phyloP scores from a whole-genome alignment of 2,888 invertebrate species.

The Drosophila falleni region DNA sequence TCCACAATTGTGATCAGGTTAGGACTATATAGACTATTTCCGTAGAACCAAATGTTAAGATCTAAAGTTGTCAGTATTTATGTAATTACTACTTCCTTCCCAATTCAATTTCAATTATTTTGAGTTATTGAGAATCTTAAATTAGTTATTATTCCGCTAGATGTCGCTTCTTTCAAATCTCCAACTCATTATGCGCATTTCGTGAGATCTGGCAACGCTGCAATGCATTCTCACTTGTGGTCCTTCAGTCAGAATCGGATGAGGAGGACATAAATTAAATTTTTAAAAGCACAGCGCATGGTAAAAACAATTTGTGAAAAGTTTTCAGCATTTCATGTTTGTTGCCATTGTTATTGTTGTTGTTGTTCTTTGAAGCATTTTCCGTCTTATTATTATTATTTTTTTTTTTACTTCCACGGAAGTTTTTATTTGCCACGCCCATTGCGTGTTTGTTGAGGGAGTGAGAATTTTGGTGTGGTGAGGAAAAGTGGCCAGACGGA shows the following conservation, averaged over 20 bases:
- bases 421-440: slow-evolving; percentile 55
- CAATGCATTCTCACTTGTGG: slow-evolving; percentile 5
- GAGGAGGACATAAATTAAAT: slow-evolving; percentile 61
- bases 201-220: slow-evolving; percentile 8
- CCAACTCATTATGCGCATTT: not conserved
- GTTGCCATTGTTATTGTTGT: slow-evolving; percentile 22
- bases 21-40: too few relatives aligned
- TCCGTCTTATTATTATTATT: not conserved
- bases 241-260: slow-evolving; percentile 29
- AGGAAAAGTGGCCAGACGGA: slow-evolving; percentile 12
- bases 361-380: slow-evolving; percentile 11
- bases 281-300: slow-evolving; percentile 45
- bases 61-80: too few relatives aligned
- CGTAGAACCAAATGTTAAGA: too few relatives aligned
- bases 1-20: slow-evolving; percentile 1
- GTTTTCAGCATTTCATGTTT: slow-evolving; percentile 40
- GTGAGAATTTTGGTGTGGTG: not conserved
- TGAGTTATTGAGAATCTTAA: not conserved
- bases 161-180: not conserved
- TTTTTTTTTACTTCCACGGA: slow-evolving; percentile 23
- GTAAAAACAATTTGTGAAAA: slow-evolving; percentile 64
- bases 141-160: not conserved
- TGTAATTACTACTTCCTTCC: not conserved
- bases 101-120: not conserved
- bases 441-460: slow-evolving; percentile 44